A percentile compares a stretch with the other conserved stretches of the same genome.
These are phyloP conservation scores for Odiellus spinosus DNA, from an alignment of 2,888 invertebrate species.

Conservation along the genomic window DNA sequence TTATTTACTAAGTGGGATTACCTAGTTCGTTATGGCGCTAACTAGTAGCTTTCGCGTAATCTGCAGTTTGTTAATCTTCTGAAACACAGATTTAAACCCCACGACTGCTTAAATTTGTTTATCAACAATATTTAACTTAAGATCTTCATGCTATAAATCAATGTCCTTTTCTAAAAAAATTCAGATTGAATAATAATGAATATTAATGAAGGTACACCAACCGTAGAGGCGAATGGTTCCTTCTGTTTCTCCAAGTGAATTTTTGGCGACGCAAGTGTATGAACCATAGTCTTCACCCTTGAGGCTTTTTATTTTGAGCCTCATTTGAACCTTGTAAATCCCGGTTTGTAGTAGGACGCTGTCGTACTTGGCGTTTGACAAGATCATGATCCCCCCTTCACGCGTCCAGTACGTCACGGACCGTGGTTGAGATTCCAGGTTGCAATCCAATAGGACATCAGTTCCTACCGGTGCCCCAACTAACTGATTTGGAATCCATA, in stretches of 20 bases:
- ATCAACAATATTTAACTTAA: no score
- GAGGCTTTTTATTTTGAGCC: constrained; percentile 66
- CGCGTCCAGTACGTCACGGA: constrained; percentile 75
- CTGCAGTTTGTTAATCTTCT: no score
- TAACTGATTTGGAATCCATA: constrained; percentile 84
- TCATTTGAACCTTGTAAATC: constrained; percentile 78
- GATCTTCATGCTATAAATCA: no score
- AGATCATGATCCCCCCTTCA: constrained; percentile 60
- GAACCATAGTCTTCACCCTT: constrained; percentile 69
- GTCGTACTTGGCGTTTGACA: constrained; percentile 73
- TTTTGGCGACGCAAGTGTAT: constrained; percentile 85
- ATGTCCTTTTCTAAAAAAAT: no score
- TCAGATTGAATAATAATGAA: no score
- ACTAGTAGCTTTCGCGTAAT: no score
- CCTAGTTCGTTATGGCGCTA: no score
- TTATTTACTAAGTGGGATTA: no score
- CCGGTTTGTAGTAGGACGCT: constrained; percentile 15
- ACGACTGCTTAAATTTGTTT: no score
- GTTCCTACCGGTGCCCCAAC: constrained; percentile 79
- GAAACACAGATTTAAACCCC: no score
- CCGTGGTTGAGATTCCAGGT: constrained; percentile 77
- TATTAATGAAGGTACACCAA: no score
- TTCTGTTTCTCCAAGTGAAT: constrained; percentile 81
- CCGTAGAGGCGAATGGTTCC: constrained; percentile 76
- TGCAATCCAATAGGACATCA: constrained; percentile 80